phyloP scores from a whole-genome alignment of 2,797 vertebrate genomes.

The Oryzias sinensis region DNA sequence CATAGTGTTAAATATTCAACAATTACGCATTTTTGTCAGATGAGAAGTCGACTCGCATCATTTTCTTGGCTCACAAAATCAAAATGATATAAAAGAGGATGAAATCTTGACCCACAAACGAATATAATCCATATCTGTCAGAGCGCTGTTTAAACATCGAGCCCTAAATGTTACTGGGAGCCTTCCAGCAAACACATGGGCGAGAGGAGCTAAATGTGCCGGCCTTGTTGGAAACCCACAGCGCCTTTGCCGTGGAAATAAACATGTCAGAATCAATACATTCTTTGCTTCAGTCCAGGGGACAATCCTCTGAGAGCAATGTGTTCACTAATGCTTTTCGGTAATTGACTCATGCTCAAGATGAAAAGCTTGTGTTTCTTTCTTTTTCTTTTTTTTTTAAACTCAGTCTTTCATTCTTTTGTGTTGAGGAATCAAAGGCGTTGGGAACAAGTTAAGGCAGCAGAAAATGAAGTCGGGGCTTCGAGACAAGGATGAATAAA shows the following conservation, averaged over 20 bases:
- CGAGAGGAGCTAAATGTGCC: conserved; percentile 56
- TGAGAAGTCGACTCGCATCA: conserved; percentile 12
- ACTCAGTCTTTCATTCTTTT: conserved; percentile 65
- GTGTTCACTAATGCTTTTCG: conserved; percentile 52
- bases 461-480: conserved; percentile 54
- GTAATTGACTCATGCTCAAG: conserved; percentile 71
- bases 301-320: conserved; percentile 54
- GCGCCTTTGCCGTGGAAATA: conserved; percentile 72
- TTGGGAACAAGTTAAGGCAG: conserved; percentile 69
- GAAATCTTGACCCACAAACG: conserved; percentile 34
- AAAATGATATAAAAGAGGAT: conserved; percentile 35
- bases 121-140: conserved; percentile 30
- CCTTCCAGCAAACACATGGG: conserved; percentile 58
- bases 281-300: conserved; percentile 54
- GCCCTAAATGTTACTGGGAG: conserved; percentile 48
- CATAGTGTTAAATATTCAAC: not conserved
- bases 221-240: conserved; percentile 55
- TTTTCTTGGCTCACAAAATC: conserved; percentile 27
- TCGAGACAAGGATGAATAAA: conserved; percentile 72
- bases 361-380: conserved; percentile 68
- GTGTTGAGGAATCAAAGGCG: conserved; percentile 69
- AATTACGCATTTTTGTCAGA: conserved; percentile 10
- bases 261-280: conserved; percentile 79
- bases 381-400: conserved; percentile 30
- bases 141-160: conserved; percentile 40